Percentiles rank a stretch among this genome's conserved stretches.
phyloP scores from a whole-genome alignment of 1,140 invertebrate species.

The Oedothorax gibbosus region DNA sequence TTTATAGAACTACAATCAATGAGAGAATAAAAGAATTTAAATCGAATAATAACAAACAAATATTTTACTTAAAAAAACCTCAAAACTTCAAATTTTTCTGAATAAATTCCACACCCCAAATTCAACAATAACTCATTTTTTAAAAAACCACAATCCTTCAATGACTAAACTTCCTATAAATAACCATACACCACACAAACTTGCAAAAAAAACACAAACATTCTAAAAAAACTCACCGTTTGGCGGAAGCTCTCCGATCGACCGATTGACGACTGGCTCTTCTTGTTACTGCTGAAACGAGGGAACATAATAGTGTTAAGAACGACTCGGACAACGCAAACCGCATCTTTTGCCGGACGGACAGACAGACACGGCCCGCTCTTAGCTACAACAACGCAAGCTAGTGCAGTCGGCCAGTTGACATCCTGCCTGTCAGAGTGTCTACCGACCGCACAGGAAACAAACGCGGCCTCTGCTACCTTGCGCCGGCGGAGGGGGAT shows the following conservation, averaged over 20 bases:
- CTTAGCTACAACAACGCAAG: background rate
- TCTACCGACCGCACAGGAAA: background rate
- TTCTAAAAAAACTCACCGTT: slow-evolving; percentile 62
- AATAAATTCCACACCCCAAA: no score
- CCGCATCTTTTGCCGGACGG: slow-evolving; percentile 1
- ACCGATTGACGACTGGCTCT: slow-evolving; percentile 61
- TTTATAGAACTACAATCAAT: no score
- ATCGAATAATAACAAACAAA: no score
- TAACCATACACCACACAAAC: no score
- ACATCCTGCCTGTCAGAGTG: background rate
- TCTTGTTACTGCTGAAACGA: slow-evolving; percentile 63
- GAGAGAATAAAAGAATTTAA: no score
- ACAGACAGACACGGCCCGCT: background rate
- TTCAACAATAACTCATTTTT: no score
- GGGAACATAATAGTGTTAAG: slow-evolving; percentile 56
- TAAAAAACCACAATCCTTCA: no score
- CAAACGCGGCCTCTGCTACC: no score
- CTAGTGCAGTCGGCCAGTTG: background rate
- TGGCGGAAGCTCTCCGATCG: slow-evolving; percentile 67
- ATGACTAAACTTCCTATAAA: no score
- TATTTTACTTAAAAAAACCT: no score
- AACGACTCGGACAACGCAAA: background rate
- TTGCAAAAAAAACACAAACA: slow-evolving; percentile 8
- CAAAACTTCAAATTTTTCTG: no score
- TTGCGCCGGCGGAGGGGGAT: no score